Base-by-base conservation (phyloP, 1,140 invertebrate species). In the Zaprionus camerounensis region DNA sequence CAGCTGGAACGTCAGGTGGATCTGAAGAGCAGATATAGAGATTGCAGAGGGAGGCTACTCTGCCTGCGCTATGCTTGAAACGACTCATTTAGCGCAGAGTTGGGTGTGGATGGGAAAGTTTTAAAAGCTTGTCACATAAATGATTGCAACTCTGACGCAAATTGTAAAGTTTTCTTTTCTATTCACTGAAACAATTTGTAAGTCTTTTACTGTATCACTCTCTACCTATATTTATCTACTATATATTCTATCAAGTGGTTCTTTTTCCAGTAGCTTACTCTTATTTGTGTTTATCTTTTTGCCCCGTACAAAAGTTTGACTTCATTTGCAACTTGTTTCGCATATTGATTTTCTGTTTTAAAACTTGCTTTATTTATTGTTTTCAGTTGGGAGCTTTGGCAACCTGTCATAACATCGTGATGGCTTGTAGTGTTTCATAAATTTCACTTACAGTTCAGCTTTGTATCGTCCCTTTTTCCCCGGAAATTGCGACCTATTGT, bases 321-420 rank as follows among this genome's bases (percentile, higher is more conserved):
- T 46, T 46, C 6, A 46, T 11, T 46, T 46, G n/a, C 41, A 46
- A 46, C n/a, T 17, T 9, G 41, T 34, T 66, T 66, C 46, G 28
- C 70, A n/a, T 68, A 74, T 74, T 74, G 71, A 74, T 74, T 74
- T 74, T 74, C 41, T 20, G 15, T 57, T 56, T 55, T 44, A 2
- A 51, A 56, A 56, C 17, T 58, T 64, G 56, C 38, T 5, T 31
- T 57, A 22, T 46, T 12, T 38, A 58, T 38, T 6, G n/a, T 44
- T 44, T 44, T 7, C n/a, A 44, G 41, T 17, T 7, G 41, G n/a
- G n/a, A 17, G 41, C 17, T 44, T 44, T 44, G 41, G n/a, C 41
- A 44, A 6, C 41, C 41, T 44, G 41, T 44, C 41, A 58, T 58
- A 17, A 22, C 20, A n/a, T 31, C 20, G 34, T 31, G 17, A 7